Evolutionary conservation across 2,113 vertebrate species (phyloP).

Genomic region (Clinocottus analis): DNA sequence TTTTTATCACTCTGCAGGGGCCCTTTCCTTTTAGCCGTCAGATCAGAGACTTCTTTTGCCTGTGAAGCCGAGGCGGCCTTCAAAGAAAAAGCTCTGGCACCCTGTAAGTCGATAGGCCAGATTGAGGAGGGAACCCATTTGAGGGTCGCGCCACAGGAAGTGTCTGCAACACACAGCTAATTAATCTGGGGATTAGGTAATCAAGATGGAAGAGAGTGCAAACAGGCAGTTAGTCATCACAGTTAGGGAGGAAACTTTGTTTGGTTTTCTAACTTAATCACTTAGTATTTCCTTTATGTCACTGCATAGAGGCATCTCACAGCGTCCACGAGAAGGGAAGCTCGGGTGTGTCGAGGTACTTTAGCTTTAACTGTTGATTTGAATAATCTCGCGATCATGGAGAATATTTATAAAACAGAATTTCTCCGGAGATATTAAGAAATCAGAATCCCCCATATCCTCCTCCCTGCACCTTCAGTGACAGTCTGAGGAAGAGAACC

Average conservation of each 20-base stretch:
- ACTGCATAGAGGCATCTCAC: not conserved
- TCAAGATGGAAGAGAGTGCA: constrained; percentile 49
- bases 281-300: not conserved
- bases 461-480: constrained; percentile 29
- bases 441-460: constrained; percentile 31
- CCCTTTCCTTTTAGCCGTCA: constrained; percentile 65
- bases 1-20: constrained; percentile 68
- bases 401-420: constrained; percentile 26
- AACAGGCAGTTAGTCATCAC: constrained; percentile 36
- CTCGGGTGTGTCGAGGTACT: not conserved
- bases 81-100: constrained; percentile 72
- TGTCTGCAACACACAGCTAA: constrained; percentile 66
- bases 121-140: constrained; percentile 63
- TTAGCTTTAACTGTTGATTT: not conserved
- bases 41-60: constrained; percentile 66
- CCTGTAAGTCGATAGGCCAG: constrained; percentile 75
- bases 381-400: not conserved
- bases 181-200: constrained; percentile 73
- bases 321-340: not conserved
- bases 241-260: constrained; percentile 28
- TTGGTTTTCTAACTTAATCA: constrained; percentile 34
- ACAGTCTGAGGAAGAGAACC: constrained; percentile 49
- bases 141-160: constrained; percentile 70
- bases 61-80: constrained; percentile 71
- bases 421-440: constrained; percentile 21